Evolutionary conservation across 2,888 invertebrate species (phyloP).

Genomic region (Formica aserva): DNA sequence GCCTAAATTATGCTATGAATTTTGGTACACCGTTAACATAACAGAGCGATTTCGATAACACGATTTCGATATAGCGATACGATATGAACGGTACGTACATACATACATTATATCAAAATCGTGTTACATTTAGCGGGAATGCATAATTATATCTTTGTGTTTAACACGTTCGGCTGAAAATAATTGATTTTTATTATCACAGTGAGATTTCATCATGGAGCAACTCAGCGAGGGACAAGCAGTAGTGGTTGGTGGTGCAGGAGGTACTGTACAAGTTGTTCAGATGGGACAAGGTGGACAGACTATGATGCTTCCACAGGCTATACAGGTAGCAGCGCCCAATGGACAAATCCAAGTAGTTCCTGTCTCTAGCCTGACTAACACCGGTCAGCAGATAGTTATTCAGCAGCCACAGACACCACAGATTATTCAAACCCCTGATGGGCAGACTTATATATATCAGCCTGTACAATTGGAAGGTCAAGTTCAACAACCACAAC

Average conservation of each 20-base stretch:
- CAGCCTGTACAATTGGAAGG: constrained; percentile 91
- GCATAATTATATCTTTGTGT: neutral
- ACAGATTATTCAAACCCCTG: constrained; percentile 95
- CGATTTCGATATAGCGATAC: neutral
- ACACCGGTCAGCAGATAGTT: constrained; percentile 87
- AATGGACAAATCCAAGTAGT: constrained; percentile 91
- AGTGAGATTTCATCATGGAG: constrained; percentile 76
- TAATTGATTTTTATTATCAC: constrained; percentile 28
- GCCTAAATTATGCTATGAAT: neutral
- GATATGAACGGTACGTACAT: neutral
- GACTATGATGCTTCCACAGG: constrained; percentile 87
- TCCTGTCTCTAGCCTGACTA: constrained; percentile 89
- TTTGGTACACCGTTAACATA: neutral
- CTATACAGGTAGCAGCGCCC: constrained; percentile 88
- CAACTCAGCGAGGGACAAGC: constrained; percentile 84
- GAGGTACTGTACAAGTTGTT: constrained; percentile 83
- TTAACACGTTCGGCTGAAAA: neutral
- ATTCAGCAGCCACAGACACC: constrained; percentile 90
- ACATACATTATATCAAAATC: neutral
- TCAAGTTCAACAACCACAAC: constrained; percentile 88
- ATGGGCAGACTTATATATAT: constrained; percentile 97
- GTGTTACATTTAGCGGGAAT: too few relatives aligned
- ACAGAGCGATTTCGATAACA: neutral
- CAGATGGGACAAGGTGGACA: constrained; percentile 88
- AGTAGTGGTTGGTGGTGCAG: constrained; percentile 83